Conservation (phyloP, 2,888 invertebrate genomes). For the Brenthis ino region DNA sequence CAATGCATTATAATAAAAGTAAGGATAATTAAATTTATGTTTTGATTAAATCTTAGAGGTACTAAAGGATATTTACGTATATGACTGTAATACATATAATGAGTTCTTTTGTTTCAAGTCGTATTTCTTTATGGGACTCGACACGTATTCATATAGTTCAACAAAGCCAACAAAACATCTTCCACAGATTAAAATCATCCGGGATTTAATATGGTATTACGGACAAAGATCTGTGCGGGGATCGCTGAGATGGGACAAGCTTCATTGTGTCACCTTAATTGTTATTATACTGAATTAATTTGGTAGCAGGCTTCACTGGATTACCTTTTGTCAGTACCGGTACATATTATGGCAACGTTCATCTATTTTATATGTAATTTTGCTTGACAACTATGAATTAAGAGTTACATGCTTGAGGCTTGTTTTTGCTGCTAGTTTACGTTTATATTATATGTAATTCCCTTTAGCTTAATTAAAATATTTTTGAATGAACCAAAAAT, state of each 20-base stretch:
- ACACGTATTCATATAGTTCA: conserved; percentile 9
- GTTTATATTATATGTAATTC: too few relatives aligned
- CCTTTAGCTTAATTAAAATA: too few relatives aligned
- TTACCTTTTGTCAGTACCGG: conserved; percentile 39
- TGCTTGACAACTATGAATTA: background rate
- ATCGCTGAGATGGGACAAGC: conserved; percentile 31
- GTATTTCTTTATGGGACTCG: conserved; percentile 12
- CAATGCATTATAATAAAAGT: too few relatives aligned
- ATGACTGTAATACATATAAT: conserved; percentile 2
- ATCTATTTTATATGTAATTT: conserved; percentile 13
- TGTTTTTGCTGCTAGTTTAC: too few relatives aligned
- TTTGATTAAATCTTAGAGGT: background rate
- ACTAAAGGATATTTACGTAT: background rate
- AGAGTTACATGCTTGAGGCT: too few relatives aligned
- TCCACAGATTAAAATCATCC: conserved; percentile 40
- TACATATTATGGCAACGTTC: conserved; percentile 30
- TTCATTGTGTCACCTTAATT: conserved; percentile 49
- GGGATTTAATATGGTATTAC: conserved; percentile 43
- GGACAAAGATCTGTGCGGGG: conserved; percentile 37
- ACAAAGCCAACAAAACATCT: conserved; percentile 36
- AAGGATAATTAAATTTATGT: too few relatives aligned
- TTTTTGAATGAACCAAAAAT: too few relatives aligned
- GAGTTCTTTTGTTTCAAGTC: conserved; percentile 15
- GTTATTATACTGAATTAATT: conserved; percentile 51
- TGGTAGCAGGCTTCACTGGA: conserved; percentile 33